These are phyloP conservation scores for Cistogaster globosa DNA, from an alignment of 2,888 invertebrate species.

Conservation along the genomic window DNA sequence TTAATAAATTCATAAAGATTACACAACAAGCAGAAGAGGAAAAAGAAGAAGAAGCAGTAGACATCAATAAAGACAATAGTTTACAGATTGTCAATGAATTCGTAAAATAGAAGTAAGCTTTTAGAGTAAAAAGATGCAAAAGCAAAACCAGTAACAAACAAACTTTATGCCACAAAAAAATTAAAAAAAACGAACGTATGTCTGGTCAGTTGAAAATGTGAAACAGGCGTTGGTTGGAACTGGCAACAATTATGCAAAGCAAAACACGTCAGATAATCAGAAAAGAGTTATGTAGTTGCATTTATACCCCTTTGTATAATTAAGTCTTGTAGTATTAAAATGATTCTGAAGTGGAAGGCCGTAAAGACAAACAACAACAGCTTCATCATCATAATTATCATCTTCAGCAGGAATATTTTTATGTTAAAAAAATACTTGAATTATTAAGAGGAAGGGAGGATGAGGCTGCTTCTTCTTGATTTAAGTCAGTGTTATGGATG, in stretches of 20 bases:
- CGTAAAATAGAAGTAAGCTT: conserved; percentile 46
- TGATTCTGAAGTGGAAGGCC: conserved; percentile 27
- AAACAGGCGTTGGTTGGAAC: conserved; percentile 50
- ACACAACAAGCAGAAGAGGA: not conserved
- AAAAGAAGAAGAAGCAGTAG: not conserved
- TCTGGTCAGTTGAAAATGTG: conserved; percentile 21
- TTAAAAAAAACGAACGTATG: conserved; percentile 20
- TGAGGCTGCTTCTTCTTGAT: too few species aligned
- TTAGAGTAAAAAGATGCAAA: conserved; percentile 26
- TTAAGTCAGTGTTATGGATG: conserved; percentile 26
- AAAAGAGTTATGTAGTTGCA: not conserved
- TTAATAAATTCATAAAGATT: conserved; percentile 57
- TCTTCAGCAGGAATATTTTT: conserved; percentile 34
- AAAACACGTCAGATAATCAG: conserved; percentile 19
- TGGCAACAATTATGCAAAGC: conserved; percentile 63
- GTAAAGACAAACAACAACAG: conserved; percentile 3
- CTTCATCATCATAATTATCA: not conserved
- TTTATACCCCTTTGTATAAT: conserved; percentile 20
- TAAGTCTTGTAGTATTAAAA: conserved; percentile 52
- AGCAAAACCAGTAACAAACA: conserved; percentile 50
- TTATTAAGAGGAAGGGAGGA: not conserved
- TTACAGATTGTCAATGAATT: conserved; percentile 51
- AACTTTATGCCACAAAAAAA: not conserved
- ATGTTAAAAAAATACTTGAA: conserved; percentile 24
- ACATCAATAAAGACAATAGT: conserved; percentile 30